Conservation (phyloP, 2,888 invertebrate species). For the Anaspis maculata region DNA sequence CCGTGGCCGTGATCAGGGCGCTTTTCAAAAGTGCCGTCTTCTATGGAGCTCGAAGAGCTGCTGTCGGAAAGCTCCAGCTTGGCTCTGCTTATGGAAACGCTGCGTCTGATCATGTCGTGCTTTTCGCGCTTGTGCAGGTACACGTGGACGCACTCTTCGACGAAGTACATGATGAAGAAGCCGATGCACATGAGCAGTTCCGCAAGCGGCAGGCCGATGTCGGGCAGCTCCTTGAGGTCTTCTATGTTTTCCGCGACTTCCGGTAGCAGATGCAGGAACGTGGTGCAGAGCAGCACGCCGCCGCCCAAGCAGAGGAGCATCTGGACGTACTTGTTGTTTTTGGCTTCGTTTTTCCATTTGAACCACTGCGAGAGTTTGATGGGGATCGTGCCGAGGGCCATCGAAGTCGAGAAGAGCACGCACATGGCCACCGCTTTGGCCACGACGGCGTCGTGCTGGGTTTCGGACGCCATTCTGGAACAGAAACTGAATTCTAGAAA, state of each 20-base stretch:
- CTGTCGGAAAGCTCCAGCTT: constrained; percentile 1
- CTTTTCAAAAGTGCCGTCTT: constrained; percentile 1
- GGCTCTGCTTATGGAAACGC: constrained; percentile 12
- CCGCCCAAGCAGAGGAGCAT: constrained; percentile 70
- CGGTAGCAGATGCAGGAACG: constrained; percentile 72
- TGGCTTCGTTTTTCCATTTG: constrained; percentile 47
- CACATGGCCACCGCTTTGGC: constrained; percentile 76
- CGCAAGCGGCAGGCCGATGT: constrained; percentile 55
- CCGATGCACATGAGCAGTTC: constrained; percentile 67
- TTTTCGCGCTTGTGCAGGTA: constrained; percentile 50
- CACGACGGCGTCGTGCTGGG: constrained; percentile 3
- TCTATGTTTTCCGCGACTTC: constrained; percentile 65
- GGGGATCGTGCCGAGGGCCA: constrained; percentile 67
- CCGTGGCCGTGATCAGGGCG: constrained; percentile 10
- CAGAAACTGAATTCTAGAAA: no score
- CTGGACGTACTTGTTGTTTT: constrained; percentile 47
- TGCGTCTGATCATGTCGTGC: constrained; percentile 14
- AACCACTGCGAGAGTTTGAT: constrained; percentile 59
- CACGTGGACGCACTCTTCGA: constrained; percentile 71
- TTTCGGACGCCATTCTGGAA: no score
- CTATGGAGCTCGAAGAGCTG: neutral
- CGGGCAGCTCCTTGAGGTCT: constrained; percentile 46
- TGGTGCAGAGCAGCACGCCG: constrained; percentile 74
- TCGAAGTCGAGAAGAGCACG: constrained; percentile 66
- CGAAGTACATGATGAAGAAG: constrained; percentile 68